Evolutionary conservation across 2,888 invertebrate genomes (phyloP), one percentile per base, ranked within the genome.

Genomic region (Dusona sp.): DNA sequence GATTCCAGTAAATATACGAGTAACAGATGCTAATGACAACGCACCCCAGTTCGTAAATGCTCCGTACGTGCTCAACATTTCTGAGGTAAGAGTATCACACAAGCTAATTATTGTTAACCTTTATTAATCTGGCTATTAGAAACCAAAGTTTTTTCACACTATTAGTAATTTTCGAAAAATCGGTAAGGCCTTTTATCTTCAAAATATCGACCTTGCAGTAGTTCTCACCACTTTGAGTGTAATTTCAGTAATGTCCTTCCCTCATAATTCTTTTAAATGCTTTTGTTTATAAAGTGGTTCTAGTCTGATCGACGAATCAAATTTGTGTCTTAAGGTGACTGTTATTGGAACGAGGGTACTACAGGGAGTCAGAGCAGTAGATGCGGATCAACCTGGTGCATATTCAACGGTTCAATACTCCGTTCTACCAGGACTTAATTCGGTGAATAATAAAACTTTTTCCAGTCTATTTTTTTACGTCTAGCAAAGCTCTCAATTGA

Each of bases 11-110:
- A 97, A 97, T 89, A 97, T 98, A 77, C 96, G 98, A 89, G 98
- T 98, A 84, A 98, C 97, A 89, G 98, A 98, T 94, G 98, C 97
- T 86, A 98, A 98, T 94, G 98, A 98, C 95, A 98, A 98, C 94
- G 97, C 98, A 11, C 98, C 98, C 0, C 95, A 95, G 91, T 98
- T 98, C 95, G 95, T 96, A 85, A 97, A 97, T 88, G 97, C 97
- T 0, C 98, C 98, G 0, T 98, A 97, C 94, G 95, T 96, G 72
- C 95, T 97, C 89, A 97, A 98, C 90, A 96, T 98, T 82, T 98
- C 98, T 0, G 98, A 98, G 96, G 97, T 98, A 61, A 75, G 29
- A 22, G 13, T 7, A 8, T 25, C 29, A 19, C n/a, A 7, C 64
- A 1, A 11, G n/a, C 29, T 61, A 3, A 6, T 54, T 22, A n/a